Evolutionary conservation across 1,140 invertebrate genomes (phyloP).

Genomic region (Globodera rostochiensis): DNA sequence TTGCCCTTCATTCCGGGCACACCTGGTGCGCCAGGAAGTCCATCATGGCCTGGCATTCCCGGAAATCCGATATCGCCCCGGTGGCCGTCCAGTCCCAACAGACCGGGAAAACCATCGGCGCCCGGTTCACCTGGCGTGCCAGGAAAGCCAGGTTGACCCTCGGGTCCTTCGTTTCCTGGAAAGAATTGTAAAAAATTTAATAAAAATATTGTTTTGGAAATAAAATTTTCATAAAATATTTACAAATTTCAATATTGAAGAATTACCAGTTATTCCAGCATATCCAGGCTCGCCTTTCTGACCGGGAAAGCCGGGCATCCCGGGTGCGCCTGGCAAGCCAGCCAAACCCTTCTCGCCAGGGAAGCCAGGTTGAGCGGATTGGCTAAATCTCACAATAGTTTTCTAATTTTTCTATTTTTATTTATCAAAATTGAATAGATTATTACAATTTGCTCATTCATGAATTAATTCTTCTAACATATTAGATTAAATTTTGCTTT

Average conservation of each 20-base stretch:
- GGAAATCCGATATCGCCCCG: slow-evolving; percentile 58
- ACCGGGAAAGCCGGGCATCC: slow-evolving; percentile 53
- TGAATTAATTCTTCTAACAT: too few species aligned
- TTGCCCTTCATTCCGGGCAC: slow-evolving; percentile 51
- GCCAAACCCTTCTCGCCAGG: slow-evolving; percentile 58
- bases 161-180: slow-evolving; percentile 36
- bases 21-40: slow-evolving; percentile 59
- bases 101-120: slow-evolving; percentile 29
- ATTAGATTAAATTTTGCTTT: too few species aligned
- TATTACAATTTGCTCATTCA: too few species aligned
- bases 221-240: slow-evolving; percentile 12
- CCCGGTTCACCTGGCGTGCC: slow-evolving; percentile 38
- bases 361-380: slow-evolving; percentile 47
- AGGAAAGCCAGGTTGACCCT: slow-evolving; percentile 42
- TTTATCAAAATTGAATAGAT: too few species aligned
- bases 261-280: slow-evolving; percentile 48
- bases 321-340: slow-evolving; percentile 55
- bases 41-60: slow-evolving; percentile 66
- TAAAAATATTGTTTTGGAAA: too few species aligned
- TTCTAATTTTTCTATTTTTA: too few species aligned
- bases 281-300: slow-evolving; percentile 58
- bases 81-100: slow-evolving; percentile 41
- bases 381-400: not conserved
- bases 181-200: not conserved
- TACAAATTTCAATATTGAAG: not conserved